Base-by-base conservation (phyloP, 2,113 vertebrate species). In the Dipodomys spectabilis region DNA sequence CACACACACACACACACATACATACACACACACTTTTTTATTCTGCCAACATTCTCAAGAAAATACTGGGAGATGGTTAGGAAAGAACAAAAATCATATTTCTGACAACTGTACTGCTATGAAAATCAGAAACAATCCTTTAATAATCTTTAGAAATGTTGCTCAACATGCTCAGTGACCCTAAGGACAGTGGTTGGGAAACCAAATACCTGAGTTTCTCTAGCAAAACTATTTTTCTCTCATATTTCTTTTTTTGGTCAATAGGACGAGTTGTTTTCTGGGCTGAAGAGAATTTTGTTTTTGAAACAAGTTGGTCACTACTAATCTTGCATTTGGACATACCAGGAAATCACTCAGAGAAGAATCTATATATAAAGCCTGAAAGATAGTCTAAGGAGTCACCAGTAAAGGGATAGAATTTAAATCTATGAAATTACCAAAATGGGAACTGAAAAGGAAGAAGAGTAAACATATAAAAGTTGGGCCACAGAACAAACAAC, bases 1-100 rank as follows among this genome's bases (percentile, higher is more conserved):
- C 62, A 84, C 45, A 80, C 67, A 89, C 32, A 15, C 65, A 23
- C 44, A 35, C 39, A 18, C 6, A 65, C 39, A 71, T 22, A 39
- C 35, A 35, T 57, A 90, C 30, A 84, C 3, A 44, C 6, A 4
- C 35, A 5, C 12, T 39, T 39, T 39, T 67, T 80, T 27, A 73
- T 85, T 87, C 67, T 96, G 86, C 69, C 73, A 57, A 67, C 49
- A 87, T 65, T 88, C 60, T 20, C 28, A 60, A 88, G 82, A 67
- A 82, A 22, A 82, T 32, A 64, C 20, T 64, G 71, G n/a, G 68
- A 82, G 32, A 78, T 90, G 32, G 35, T 77, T 35, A 84, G 22
- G 16, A 16, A 25, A 90, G 25, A 87, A 64, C 25, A 94, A 82
- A 91, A 89, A 44, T 78, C 4, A 0, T 57, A 74, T 81, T 30